Evolutionary conservation across 2,888 invertebrate species (phyloP), one percentile per base, ranked within the genome.

Genomic region (Serripes groenlandicus): DNA sequence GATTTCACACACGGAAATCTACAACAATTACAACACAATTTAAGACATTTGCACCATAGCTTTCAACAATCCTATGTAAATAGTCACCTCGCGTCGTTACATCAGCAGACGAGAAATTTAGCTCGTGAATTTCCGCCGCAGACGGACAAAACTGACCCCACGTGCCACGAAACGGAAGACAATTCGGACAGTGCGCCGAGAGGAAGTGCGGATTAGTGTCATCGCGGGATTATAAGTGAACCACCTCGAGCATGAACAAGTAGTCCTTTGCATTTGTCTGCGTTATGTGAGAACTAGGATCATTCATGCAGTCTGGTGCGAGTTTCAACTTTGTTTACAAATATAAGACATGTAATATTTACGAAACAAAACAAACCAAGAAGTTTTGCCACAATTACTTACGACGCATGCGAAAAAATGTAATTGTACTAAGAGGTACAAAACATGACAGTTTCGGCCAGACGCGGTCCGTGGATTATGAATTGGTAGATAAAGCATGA

Each of bases 131-230:
- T 77, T 49, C 75, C 77, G 28, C 77, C 80, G 77, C 75, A 71
- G 75, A 68, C 74, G 83, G 60, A 69, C 34, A 80, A 75, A 77
- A 76, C 64, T 71, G 78, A 86, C 73, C 66, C 66, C 75, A 66
- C 83, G 79, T 85, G 85, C 81, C 82, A 73, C 52, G 79, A 85
- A 78, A 71, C 42, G 62, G 77, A 72, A 52, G 82, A 82, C 37
- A 82, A 60, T 35, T 71, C 74, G 60, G 80, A 79, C 30, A 75
- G 69, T 30, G 64, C 74, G 28, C 78, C 71, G 21, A 52, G 78
- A 75, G 86, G 83, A 83, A 86, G 78, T 78, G 56, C 35, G 66
- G 83, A 83, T 86, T 83, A 83, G 83, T 86, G 85, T 79, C 83
- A 83, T 42, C 42, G 42, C 42, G 42, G 42, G 66, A 66, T 66